Evolutionary conservation across 2,113 vertebrate species (phyloP), one percentile per base, ranked within the genome.

Genomic region (Piaya cayana): DNA sequence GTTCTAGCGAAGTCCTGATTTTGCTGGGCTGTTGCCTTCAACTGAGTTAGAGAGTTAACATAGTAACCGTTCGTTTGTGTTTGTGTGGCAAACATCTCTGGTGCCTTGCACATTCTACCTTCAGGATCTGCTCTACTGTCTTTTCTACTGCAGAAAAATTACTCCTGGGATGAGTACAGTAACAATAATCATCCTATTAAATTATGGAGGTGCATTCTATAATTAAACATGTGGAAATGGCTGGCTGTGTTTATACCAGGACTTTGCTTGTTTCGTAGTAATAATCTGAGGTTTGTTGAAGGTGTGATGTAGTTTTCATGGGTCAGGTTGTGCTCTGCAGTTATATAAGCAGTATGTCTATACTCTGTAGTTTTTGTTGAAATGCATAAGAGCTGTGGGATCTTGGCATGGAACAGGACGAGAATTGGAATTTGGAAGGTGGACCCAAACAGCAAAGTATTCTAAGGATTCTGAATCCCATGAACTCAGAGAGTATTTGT

Each of bases 111-210:
- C 47, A 25, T 90, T 82, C 79, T 12, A 2, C 75, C 34, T 86
- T 23, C 53, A 72, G n/a, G 22, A 72, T 72, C 39, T 60, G 26
- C 67, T 82, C 17, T 88, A 25, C 50, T 93, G 71, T 36, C 15
- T 65, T 68, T 55, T 89, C 42, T 30, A 39, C 50, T 32, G 80
- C 29, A 74, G 53, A 87, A 91, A 71, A 92, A 27, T 42, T 62
- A 39, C 27, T 77, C 55, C 59, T 15, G 59, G 50, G 22, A 86
- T 67, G 12, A 74, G 18, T 47, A 77, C 27, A 86, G 64, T 77
- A 93, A 92, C 30, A 91, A 3, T 90, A 88, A 95, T 94, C 90
- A 87, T 62, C 42, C 67, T 87, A 30, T 90, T 96, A 89, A 53
- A 67, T 64, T 52, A 36, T 43, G 32, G 52, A 82, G 30, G 17